These are phyloP conservation scores for Zaprionus ghesquierei DNA, from an alignment of 1,140 invertebrate species.

Conservation along the genomic window DNA sequence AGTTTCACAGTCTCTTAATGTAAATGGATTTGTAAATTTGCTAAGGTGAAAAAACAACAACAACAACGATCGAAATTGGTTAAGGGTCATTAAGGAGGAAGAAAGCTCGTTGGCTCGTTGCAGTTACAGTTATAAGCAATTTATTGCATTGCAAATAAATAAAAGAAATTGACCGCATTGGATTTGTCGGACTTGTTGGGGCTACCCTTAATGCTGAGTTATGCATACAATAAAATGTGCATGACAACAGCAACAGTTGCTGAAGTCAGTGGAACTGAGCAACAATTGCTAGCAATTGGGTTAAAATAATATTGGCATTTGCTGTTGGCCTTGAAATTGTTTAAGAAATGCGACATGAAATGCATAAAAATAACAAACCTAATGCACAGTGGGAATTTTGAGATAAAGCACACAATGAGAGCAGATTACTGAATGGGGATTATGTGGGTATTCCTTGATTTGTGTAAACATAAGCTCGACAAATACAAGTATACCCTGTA, in stretches of 20 bases:
- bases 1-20: conserved; percentile 38
- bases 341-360: conserved; percentile 62
- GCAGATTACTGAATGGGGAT: conserved; percentile 2
- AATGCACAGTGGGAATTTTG: neutral
- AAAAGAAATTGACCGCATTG: conserved; percentile 40
- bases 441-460: conserved; percentile 21
- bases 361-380: conserved; percentile 46
- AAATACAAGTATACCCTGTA: neutral
- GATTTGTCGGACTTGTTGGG: neutral
- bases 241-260: conserved; percentile 5
- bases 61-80: conserved; percentile 24
- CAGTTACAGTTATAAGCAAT: conserved; percentile 57
- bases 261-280: neutral
- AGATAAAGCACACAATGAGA: neutral
- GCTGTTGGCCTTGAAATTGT: conserved; percentile 53
- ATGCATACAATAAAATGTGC: conserved; percentile 47
- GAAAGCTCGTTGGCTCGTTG: conserved; percentile 47
- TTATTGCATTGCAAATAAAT: conserved; percentile 73
- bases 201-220: conserved; percentile 55
- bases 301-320: conserved; percentile 48
- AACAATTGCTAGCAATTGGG: conserved; percentile 58
- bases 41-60: conserved; percentile 22
- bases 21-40: conserved; percentile 25
- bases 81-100: conserved; percentile 44
- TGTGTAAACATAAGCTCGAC: conserved; percentile 1